Evolutionary conservation across 1,140 invertebrate species (phyloP).

Genomic region (Sminthurides bifidus): DNA sequence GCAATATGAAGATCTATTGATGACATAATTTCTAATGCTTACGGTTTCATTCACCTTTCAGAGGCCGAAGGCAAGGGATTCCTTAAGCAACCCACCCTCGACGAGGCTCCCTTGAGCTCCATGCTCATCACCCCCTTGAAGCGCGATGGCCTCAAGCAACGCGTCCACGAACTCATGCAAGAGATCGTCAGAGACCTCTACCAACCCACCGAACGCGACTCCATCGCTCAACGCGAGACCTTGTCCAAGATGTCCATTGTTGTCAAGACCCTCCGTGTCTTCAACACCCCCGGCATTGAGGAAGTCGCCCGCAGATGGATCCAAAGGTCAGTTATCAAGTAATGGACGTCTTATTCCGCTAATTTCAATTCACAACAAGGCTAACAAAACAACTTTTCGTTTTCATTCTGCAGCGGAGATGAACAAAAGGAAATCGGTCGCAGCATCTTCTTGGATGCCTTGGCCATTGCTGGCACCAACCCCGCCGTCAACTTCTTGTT

Average conservation of each 20-base stretch:
- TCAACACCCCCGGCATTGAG: slow-evolving; percentile 17
- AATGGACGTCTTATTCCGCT: background rate
- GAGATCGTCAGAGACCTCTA: slow-evolving; percentile 12
- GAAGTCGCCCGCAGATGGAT: slow-evolving; percentile 3
- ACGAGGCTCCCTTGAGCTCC: slow-evolving; percentile 21
- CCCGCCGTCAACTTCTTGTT: slow-evolving; percentile 23
- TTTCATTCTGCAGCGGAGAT: slow-evolving; percentile 1
- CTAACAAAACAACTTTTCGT: too few species aligned
- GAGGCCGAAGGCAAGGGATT: background rate
- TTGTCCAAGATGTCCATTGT: slow-evolving; percentile 22
- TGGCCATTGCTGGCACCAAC: slow-evolving; percentile 31
- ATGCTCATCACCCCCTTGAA: slow-evolving; percentile 21
- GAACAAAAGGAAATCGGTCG: slow-evolving; percentile 1
- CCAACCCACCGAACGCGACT: slow-evolving; percentile 2
- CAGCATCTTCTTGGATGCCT: slow-evolving; percentile 17
- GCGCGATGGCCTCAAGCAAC: slow-evolving; percentile 5
- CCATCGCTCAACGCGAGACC: slow-evolving; percentile 23
- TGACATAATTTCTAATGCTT: background rate
- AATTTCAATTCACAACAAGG: background rate
- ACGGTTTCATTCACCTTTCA: background rate
- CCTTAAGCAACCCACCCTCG: slow-evolving; percentile 10
- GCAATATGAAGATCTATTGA: background rate
- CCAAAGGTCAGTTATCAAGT: slow-evolving; percentile 1
- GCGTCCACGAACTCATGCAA: slow-evolving; percentile 11
- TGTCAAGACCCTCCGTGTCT: slow-evolving; percentile 23